Evolutionary conservation across 2,113 vertebrate species (phyloP).

Genomic region (Diphyllodes magnificus): DNA sequence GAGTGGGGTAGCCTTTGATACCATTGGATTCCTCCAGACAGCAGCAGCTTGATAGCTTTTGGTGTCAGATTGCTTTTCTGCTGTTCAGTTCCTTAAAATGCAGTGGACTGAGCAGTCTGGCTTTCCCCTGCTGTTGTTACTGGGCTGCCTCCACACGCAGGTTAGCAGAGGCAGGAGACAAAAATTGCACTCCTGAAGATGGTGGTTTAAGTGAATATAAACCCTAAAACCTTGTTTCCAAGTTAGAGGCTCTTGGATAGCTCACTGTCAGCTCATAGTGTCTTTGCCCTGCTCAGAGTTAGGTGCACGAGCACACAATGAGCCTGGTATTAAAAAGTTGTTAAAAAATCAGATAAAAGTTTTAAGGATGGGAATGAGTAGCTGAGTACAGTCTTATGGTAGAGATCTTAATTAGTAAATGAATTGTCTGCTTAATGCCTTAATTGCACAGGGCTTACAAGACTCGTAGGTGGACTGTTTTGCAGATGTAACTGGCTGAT

Average conservation of each 20-base stretch:
- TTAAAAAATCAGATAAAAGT: not conserved
- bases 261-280: not conserved
- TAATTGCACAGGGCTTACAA: not conserved
- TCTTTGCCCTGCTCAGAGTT: not conserved
- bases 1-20: not conserved
- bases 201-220: not conserved
- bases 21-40: accelerated
- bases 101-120: not conserved
- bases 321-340: not conserved
- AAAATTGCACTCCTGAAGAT: not conserved
- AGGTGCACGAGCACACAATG: not conserved
- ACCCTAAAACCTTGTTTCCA: not conserved
- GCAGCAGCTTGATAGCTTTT: not conserved
- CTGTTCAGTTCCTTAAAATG: not conserved
- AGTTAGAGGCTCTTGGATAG: not conserved
- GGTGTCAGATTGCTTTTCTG: not conserved
- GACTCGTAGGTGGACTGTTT: not conserved
- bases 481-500: not conserved
- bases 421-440: not conserved
- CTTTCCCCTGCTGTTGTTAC: not conserved
- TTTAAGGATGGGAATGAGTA: not conserved
- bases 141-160: not conserved
- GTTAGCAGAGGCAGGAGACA: not conserved
- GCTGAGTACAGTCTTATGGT: not conserved
- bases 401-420: not conserved